Evolutionary conservation across 1,140 invertebrate genomes (phyloP).

Genomic region (Lucilia sericata): DNA sequence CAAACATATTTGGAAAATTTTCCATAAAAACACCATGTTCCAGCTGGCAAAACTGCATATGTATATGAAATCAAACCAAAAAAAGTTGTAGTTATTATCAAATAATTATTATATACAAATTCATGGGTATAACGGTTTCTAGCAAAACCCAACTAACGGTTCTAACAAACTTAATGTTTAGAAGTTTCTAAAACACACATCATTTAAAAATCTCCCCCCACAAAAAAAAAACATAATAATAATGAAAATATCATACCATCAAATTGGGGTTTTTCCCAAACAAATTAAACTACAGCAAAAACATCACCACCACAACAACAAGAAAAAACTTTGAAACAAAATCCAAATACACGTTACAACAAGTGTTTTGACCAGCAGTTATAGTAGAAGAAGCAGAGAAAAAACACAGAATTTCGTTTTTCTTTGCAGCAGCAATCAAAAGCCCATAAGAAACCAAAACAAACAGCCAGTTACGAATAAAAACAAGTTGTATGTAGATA

Average conservation of each 20-base stretch:
- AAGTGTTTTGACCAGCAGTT: background rate
- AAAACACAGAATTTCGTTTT: background rate
- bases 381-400: background rate
- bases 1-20: no score
- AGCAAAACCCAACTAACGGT: no score
- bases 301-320: background rate
- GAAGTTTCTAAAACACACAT: no score
- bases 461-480: background rate
- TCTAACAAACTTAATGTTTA: no score
- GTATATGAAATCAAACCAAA: no score
- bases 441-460: background rate
- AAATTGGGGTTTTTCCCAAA: background rate
- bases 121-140: no score
- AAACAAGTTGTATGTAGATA: background rate
- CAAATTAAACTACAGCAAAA: background rate
- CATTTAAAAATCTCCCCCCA: no score
- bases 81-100: no score
- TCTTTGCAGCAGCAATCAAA: background rate
- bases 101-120: no score
- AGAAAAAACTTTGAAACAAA: background rate
- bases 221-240: no score
- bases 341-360: slow-evolving; percentile 3
- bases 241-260: background rate
- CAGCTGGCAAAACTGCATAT: no score
- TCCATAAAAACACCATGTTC: no score